A percentile compares a stretch with the other conserved stretches of the same genome.
These are phyloP conservation scores for Poecilia gillii DNA, from an alignment of 2,797 vertebrate species.

Conservation along the genomic window DNA sequence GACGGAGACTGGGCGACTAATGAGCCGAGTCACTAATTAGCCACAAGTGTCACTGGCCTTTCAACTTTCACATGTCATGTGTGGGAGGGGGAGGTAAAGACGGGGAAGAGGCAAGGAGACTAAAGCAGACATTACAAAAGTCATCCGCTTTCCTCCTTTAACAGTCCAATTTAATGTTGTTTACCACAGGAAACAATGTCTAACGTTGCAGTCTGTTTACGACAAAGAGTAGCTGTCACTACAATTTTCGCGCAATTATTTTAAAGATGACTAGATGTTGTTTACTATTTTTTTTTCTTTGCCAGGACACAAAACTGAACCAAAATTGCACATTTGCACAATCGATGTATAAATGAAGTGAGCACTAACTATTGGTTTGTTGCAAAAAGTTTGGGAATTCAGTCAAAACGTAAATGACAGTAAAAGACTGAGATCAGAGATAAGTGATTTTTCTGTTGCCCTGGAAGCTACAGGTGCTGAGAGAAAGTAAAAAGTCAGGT, in stretches of 20 bases:
- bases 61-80: conserved; percentile 47
- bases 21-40: conserved; percentile 80
- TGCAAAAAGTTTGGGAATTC: not conserved
- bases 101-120: conserved; percentile 14
- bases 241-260: not conserved
- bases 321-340: not conserved
- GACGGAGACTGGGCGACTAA: conserved; percentile 69
- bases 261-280: not conserved
- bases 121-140: conserved; percentile 26
- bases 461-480: not conserved
- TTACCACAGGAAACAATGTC: conserved; percentile 9
- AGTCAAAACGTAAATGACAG: not conserved
- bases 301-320: not conserved
- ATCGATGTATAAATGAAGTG: too few species aligned
- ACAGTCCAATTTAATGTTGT: not conserved
- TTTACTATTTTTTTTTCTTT: not conserved
- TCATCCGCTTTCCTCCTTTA: conserved; percentile 17
- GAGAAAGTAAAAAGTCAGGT: conserved; percentile 5
- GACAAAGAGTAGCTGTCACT: not conserved
- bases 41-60: conserved; percentile 67
- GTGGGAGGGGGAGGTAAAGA: conserved; percentile 13
- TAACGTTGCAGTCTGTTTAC: not conserved
- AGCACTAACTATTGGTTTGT: not conserved
- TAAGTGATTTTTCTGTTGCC: conserved; percentile 8
- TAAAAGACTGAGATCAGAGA: not conserved